These are phyloP conservation scores for Aphidoletes aphidimyza DNA, from an alignment of 2,888 invertebrate species.

Conservation along the genomic window DNA sequence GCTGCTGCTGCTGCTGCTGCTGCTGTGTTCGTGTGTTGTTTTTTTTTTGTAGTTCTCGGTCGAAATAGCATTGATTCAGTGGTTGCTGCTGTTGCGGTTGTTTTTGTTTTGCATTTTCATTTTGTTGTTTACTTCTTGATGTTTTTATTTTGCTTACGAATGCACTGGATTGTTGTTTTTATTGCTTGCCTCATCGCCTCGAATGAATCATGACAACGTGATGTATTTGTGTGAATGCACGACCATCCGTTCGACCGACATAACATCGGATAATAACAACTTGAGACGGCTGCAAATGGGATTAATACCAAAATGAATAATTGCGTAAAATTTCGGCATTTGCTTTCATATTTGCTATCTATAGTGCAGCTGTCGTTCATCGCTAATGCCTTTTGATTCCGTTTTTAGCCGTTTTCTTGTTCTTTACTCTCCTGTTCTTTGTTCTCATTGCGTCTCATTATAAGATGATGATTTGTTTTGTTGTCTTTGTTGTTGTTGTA, in stretches of 20 bases:
- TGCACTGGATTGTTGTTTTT: conserved; percentile 25
- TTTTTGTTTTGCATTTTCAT: conserved; percentile 49
- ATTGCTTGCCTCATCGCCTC: not conserved
- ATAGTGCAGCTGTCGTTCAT: conserved; percentile 22
- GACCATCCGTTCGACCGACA: too few species aligned
- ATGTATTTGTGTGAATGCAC: not conserved
- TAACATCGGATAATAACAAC: too few species aligned
- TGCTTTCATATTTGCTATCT: not conserved
- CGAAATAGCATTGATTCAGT: conserved; percentile 37
- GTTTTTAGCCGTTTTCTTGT: not conserved
- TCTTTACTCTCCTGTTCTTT: not conserved
- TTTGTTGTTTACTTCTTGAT: conserved; percentile 45
- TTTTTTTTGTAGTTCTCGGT: conserved; percentile 11
- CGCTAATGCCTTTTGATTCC: conserved; percentile 13
- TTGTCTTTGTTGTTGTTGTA: not conserved
- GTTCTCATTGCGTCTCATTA: not conserved
- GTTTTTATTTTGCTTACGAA: conserved; percentile 8
- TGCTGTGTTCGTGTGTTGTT: not conserved
- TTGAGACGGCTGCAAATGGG: too few species aligned
- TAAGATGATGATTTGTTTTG: not conserved
- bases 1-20: not conserved
- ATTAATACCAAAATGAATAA: conserved; percentile 35
- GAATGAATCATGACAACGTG: conserved; percentile 43
- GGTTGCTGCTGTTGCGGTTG: conserved; percentile 42
- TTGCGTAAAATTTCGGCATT: not conserved